Percentiles rank a stretch among this genome's conserved stretches.
These are phyloP conservation scores for Todus mexicanus DNA, from an alignment of 2,797 vertebrate genomes.

Conservation along the genomic window DNA sequence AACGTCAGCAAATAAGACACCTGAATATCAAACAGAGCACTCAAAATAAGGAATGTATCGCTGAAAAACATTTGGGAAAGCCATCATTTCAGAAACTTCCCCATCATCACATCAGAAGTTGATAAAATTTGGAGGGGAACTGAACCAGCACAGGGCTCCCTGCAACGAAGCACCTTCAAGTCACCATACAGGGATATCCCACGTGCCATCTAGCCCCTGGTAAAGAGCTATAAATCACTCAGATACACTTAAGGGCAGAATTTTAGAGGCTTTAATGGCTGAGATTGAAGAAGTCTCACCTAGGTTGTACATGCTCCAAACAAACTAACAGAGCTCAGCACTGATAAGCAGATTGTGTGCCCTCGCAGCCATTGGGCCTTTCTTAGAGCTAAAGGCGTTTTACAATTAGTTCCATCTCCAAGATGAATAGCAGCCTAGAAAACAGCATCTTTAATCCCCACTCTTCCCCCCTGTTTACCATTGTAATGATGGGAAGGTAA, in stretches of 20 bases:
- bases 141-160: not conserved
- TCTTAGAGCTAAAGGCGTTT: not conserved
- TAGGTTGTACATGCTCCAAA: not conserved
- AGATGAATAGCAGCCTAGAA: not conserved
- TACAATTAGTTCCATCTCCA: not conserved
- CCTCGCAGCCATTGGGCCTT: not conserved
- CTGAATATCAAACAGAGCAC: not conserved
- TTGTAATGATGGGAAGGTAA: not conserved
- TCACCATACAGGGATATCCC: not conserved
- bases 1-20: not conserved
- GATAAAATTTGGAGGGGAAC: not conserved
- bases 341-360: not conserved
- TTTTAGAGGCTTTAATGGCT: not conserved
- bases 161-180: accelerated
- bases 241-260: not conserved
- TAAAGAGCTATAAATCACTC: not conserved
- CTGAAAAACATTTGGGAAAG: not conserved
- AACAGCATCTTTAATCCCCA: not conserved
- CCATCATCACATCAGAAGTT: not conserved
- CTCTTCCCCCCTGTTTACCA: not conserved
- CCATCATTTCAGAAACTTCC: not conserved
- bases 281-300: not conserved
- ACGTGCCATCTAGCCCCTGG: not conserved
- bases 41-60: not conserved
- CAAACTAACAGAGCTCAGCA: not conserved